Base-by-base conservation (phyloP, 2,888 invertebrate species). In the Nemoura dubitans region DNA sequence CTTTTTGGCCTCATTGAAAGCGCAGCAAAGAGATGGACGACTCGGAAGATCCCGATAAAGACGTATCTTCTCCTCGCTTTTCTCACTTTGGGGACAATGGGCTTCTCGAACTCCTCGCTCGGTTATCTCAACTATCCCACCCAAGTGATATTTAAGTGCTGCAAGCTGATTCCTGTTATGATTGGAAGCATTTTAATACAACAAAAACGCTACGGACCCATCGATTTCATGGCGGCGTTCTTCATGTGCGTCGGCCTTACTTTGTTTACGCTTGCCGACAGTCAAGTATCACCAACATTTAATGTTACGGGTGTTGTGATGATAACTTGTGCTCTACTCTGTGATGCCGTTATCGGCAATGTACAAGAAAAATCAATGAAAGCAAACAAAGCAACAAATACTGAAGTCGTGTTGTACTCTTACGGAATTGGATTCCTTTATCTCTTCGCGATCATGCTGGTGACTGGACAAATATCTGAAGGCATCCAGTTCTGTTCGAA, bases 71-170 rank as follows among this genome's bases (percentile, higher is more conserved):
- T 98, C 80, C 92, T 99, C 88, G 98, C 98, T 80, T 93, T 96
- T 0, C 92, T 98, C 83, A 98, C 98, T 0, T 93, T 99, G 25
- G 98, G 97, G 1, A 99, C 99, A 0, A 99, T 99, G 98, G 97
- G 98, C 0, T 94, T 98, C 88, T 98, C 98, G 0, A 99, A 99
- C 92, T 95, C 98, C 2, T 97, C 98, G 0, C 93, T 99, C 16
- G 98, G 97, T 84, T 98, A 98, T 91, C 93, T 99, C 16, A 99
- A 99, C 92, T 99, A 98, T 91, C 98, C 99, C 0, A 99, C 98
- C 0, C 98, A 98, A 93, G 95, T 99, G 78, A 98, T 99, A 90
- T 99, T 99, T 91, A 99, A 99, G 91, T 98, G 98, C 91, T 99
- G 99, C 91, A 99, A 99, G 91, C 93, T 99, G 0, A 97, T 99